Conservation (phyloP, 2,797 vertebrate genomes). For the Leptatherina wallacei region DNA sequence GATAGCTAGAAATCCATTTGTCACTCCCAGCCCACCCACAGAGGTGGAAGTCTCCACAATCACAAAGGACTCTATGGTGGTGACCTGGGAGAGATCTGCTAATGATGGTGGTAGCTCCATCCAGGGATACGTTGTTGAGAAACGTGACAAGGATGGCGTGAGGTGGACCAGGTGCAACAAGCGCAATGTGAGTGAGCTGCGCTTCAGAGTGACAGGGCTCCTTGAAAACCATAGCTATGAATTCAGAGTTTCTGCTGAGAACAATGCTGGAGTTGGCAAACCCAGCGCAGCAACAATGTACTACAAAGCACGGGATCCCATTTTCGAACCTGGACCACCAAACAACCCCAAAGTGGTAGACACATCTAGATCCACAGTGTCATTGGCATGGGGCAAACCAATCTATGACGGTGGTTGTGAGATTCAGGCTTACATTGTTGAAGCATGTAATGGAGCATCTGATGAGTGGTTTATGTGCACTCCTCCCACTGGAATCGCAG, state of each 20-base stretch:
- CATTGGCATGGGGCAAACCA: constrained; percentile 95
- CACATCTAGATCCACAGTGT: constrained; percentile 92
- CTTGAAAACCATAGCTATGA: constrained; percentile 95
- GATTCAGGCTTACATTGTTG: constrained; percentile 96
- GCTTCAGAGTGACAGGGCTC: constrained; percentile 94
- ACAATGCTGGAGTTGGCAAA: constrained; percentile 93
- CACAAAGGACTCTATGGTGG: constrained; percentile 97
- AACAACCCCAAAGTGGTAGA: constrained; percentile 95
- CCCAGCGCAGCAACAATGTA: constrained; percentile 90
- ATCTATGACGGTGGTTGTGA: constrained; percentile 99
- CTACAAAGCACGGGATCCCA: constrained; percentile 94
- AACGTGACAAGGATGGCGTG: constrained; percentile 96
- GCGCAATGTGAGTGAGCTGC: constrained; percentile 91
- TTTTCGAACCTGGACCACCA: constrained; percentile 96
- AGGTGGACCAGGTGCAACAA: constrained; percentile 98
- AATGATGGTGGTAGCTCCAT: constrained; percentile 95
- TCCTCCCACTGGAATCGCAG: constrained; percentile 90
- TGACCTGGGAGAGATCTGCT: constrained; percentile 95
- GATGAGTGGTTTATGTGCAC: constrained; percentile 97
- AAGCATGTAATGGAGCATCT: constrained; percentile 87
- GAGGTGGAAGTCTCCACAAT: constrained; percentile 92
- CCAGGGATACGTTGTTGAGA: constrained; percentile 93
- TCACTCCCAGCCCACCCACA: constrained; percentile 89
- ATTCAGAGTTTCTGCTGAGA: constrained; percentile 96
- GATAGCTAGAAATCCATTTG: constrained; percentile 94